Base-by-base conservation (phyloP, 1,140 invertebrate species). In the Drosophila repletoides region DNA sequence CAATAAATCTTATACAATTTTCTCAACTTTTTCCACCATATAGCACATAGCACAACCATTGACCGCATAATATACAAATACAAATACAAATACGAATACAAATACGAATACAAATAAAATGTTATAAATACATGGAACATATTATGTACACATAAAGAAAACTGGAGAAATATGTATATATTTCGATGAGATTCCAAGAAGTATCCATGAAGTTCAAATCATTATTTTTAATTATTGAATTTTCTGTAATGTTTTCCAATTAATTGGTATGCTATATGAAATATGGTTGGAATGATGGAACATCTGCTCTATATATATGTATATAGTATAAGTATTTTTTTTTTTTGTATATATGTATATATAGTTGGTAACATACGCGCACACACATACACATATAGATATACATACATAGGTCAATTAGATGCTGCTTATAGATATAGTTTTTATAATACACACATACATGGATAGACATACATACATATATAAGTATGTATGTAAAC, bases 371-470 rank as follows among this genome's bases (percentile, higher is more conserved):
- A 38, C 45, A 48, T 46, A 34, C 19, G 12, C 14, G 3, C 29
- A 52, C 34, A 52, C 26, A 61, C n/a, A 33, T 52, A 33, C 24
- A 61, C 14, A 49, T 55, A 55, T 36, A 60, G 21, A 51, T 15
- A 49, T 26, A 66, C 29, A 66, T 14, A 61, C 12, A 46, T 52
- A 33, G 28, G 33, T 61, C 41, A 33, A 59, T 61, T 61, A 43
- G 36, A 55, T 64, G 28, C 24, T 55, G 40, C 60, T 64, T 64
- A 64, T 64, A 36, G 60, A n/a, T 65, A 29, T 58, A 41, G 34
- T 41, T 43, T 9, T 10, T 28, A 43, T 43, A 46, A 46, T 29
- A 58, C 40, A 43, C 24, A 52, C 14, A 52, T 21, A 38, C 28
- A 28, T 53, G 36, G 14, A 33, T 14, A 10, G 12, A 12, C 28